A percentile compares a stretch with the other conserved stretches of the same genome.
Conservation (phyloP, 2,113 vertebrate genomes). For the Irena cyanogastra region DNA sequence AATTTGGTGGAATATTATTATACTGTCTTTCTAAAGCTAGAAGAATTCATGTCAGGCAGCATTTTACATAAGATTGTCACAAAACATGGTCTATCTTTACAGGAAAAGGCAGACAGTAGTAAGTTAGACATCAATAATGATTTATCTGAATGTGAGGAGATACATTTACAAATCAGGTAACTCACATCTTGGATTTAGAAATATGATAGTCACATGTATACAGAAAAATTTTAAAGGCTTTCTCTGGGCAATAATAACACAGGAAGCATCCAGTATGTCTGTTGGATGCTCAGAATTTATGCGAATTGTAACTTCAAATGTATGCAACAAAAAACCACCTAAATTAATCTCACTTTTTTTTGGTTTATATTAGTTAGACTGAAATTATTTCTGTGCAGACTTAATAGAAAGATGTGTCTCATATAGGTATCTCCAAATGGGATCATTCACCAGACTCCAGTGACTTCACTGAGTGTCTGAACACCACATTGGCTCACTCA, state of each 20-base stretch:
- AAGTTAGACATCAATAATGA: slow-evolving; percentile 31
- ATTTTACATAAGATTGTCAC: slow-evolving; percentile 49
- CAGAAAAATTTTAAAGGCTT: slow-evolving; percentile 21
- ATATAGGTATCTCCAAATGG: neutral
- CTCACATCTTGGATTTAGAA: slow-evolving; percentile 28
- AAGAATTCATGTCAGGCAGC: neutral
- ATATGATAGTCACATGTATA: neutral
- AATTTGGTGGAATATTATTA: slow-evolving; percentile 28
- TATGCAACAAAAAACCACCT: neutral
- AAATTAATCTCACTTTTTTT: neutral
- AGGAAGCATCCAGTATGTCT: neutral
- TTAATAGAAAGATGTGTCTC: neutral
- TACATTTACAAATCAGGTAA: slow-evolving; percentile 25
- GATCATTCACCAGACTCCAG: neutral
- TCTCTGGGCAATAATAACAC: neutral
- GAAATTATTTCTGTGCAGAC: neutral
- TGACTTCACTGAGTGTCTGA: neutral
- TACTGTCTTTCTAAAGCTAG: neutral
- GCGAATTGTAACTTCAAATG: neutral
- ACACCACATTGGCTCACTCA: neutral
- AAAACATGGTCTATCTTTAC: slow-evolving; percentile 37
- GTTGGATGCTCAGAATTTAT: neutral
- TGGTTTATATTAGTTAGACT: neutral
- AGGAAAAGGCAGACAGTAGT: neutral
- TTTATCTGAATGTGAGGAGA: slow-evolving; percentile 28